Base-by-base conservation (phyloP, 2,113 vertebrate species). In the Cheilinus undulatus region DNA sequence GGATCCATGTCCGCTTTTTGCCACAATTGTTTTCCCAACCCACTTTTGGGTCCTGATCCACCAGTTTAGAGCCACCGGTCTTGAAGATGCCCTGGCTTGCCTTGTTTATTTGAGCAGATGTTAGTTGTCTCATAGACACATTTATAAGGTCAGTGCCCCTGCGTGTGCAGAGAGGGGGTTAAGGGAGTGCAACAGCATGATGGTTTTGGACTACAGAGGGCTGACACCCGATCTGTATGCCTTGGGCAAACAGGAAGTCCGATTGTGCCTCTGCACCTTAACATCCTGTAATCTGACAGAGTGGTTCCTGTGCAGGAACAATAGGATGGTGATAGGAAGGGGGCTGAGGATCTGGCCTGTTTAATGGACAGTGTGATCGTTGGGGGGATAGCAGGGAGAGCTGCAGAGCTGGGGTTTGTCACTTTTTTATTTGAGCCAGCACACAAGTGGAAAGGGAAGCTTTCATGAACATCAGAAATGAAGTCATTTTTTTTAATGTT, bases 211-310 rank as follows among this genome's bases (percentile, higher is more conserved):
- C 28, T 49, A 57, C 79, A 82, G 75, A 82, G 46, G 69, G 80
- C 27, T 84, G 91, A 89, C 78, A 92, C 83, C 76, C 73, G 82
- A 92, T 90, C 88, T 34, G 53, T 54, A 59, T 50, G 89, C 79
- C 69, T 76, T 65, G 30, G 83, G 78, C 83, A 86, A 83, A 85
- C 87, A 92, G 87, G 88, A 93, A 92, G 75, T 65, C 19, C 77
- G 82, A 26, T 20, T 51, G 51, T 61, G 36, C 20, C 60, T 64
- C 27, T 53, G 56, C 49, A 73, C 71, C 63, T n/a, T 53, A 58
- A 67, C 73, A 42, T 85, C 78, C 78, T 65, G 49, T 54, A 78
- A 83, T 82, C 69, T 77, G 82, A 78, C 76, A 53, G 72, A 73
- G 64, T 20, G 6, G 70, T 84, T 86, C 79, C 73, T 79, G 69